Evolutionary conservation across 2,888 invertebrate species (phyloP), one percentile per base, ranked within the genome.

Genomic region (Trileptium ribeirensis): DNA sequence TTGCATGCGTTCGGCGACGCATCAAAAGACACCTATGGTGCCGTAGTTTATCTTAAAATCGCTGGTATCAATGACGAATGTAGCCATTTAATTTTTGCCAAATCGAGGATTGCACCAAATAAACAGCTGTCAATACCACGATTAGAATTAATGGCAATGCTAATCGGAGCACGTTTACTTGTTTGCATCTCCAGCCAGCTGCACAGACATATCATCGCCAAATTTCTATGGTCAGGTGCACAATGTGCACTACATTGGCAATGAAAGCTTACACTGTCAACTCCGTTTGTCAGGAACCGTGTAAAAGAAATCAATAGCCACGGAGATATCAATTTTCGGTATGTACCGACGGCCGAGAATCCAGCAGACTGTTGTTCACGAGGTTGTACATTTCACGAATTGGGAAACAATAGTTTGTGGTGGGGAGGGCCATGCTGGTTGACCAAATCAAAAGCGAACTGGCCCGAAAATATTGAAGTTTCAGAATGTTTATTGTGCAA

Each of bases 301-400:
- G 81, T 86, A 8, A 78, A 83, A 19, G 83, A 85, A 33, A 86
- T 87, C 37, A 79, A 82, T n/a, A 81, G 67, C 1, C 29, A 51
- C 3, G 80, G 82, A 2, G 51, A 67, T 31, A 80, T 82, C 3
- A n/a, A 67, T 33, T 86, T 87, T 84, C 83, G 82, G 31, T 84
- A 87, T 78, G 85, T 86, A 29, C 38, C 67, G 1, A 82, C 85
- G 0, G 70, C 83, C 34, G 82, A 84, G 0, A 87, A 87, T 82
- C 86, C 87, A 0, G 87, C 87, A 1, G 87, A 87, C 81, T 79
- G 83, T 3, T 83, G 84, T 0, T 85, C 19, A 36, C 85, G 70
- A 75, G 87, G 86, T 19, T 1, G 84, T 19, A 29, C 81, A 15
- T 51, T 51, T 51, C 51, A 51, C 8, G 24, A 8, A 24, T 24